These are phyloP conservation scores for Rhinolophus ferrumequinum DNA, from an alignment of 2,113 vertebrate genomes.

Conservation along the genomic window DNA sequence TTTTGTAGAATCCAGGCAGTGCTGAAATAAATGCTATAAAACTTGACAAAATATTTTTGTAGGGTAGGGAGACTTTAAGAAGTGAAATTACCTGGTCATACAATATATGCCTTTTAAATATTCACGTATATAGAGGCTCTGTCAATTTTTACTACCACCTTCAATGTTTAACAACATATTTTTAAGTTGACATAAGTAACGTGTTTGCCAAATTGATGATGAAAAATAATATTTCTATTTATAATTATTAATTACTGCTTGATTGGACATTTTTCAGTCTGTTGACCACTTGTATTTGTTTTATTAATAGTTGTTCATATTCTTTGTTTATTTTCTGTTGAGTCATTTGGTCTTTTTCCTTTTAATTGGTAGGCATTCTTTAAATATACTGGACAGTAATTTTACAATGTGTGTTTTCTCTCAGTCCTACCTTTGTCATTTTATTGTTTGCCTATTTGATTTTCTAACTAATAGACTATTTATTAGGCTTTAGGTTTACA, in stretches of 20 bases:
- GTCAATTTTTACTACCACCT: fast-evolving
- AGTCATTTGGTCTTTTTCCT: background rate
- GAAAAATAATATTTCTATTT: background rate
- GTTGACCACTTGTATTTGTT: background rate
- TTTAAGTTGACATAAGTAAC: no score
- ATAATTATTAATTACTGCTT: background rate
- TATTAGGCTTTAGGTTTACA: background rate
- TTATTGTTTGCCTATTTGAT: background rate
- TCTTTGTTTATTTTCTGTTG: background rate
- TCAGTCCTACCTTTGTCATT: background rate
- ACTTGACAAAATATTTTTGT: background rate
- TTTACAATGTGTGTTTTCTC: background rate
- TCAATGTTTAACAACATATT: no score
- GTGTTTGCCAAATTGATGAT: background rate
- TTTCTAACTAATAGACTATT: background rate
- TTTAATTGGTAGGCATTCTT: background rate
- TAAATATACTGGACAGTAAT: background rate
- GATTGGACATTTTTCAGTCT: background rate
- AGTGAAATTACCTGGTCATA: background rate
- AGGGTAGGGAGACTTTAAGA: background rate
- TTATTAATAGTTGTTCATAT: background rate
- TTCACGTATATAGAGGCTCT: background rate
- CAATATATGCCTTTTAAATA: background rate
- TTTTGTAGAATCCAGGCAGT: background rate
- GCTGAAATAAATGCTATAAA: background rate